Percentiles rank a stretch among this genome's conserved stretches.
phyloP scores from a whole-genome alignment of 1,140 invertebrate species.

The Drosophila yakuba region DNA sequence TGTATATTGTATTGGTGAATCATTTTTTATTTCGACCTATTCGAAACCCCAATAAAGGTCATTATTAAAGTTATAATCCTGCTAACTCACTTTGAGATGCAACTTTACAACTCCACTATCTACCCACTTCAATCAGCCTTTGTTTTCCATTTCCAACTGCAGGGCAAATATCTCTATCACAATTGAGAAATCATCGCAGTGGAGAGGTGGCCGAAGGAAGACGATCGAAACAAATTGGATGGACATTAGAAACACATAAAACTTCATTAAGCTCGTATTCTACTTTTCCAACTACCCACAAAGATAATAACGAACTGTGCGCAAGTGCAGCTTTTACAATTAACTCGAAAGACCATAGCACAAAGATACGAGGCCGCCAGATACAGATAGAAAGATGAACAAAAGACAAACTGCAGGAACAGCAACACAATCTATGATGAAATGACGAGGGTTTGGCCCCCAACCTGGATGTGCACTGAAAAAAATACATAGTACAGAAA shows the following conservation, averaged over 20 bases:
- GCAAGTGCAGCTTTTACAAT: conserved; percentile 67
- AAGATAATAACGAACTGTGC: conserved; percentile 36
- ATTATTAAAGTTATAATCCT: not conserved
- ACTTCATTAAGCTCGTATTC: conserved; percentile 71
- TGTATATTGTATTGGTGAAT: no score
- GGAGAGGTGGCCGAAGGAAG: conserved; percentile 8
- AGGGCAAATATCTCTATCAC: conserved; percentile 41
- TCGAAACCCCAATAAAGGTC: not conserved
- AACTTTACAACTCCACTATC: not conserved
- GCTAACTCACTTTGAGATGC: not conserved
- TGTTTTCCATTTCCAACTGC: conserved; percentile 11
- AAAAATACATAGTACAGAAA: not conserved
- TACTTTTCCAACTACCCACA: conserved; percentile 19
- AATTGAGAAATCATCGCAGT: conserved; percentile 70
- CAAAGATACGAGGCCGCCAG: conserved; percentile 48
- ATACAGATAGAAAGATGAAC: conserved; percentile 60
- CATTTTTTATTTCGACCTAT: no score
- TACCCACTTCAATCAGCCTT: conserved; percentile 4
- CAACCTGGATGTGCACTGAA: conserved; percentile 27
- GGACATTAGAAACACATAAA: conserved; percentile 78
- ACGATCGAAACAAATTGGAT: conserved; percentile 63
- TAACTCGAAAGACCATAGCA: conserved; percentile 54
- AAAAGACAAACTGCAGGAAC: conserved; percentile 41
- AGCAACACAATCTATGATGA: conserved; percentile 40
- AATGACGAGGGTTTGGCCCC: conserved; percentile 47